A percentile compares a stretch with the other conserved stretches of the same genome.
Evolutionary conservation across 2,113 vertebrate genomes (phyloP).

Genomic region (Narcine bancroftii): DNA sequence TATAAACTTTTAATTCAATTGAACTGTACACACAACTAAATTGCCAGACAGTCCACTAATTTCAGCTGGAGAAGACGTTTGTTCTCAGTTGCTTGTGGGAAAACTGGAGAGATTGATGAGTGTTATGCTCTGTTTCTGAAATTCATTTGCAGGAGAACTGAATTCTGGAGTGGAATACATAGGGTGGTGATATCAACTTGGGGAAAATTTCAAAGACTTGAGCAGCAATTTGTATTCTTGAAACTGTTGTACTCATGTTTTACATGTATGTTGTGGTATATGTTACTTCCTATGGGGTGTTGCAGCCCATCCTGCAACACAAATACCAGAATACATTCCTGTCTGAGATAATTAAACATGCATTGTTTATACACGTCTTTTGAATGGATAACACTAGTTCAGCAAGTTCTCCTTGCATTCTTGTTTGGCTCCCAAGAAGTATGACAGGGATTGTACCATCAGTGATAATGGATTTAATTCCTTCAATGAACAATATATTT

Average conservation of each 20-base stretch:
- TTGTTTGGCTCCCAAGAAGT: too few species aligned
- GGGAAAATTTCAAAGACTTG: too few species aligned
- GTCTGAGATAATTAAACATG: background rate
- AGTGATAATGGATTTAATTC: too few species aligned
- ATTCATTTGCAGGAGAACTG: too few species aligned
- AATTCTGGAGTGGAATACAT: too few species aligned
- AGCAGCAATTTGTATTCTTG: background rate
- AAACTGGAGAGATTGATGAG: too few species aligned
- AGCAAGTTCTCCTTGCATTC: too few species aligned
- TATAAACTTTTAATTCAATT: background rate
- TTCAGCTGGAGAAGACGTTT: background rate
- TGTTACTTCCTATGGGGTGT: background rate
- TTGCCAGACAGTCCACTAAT: background rate
- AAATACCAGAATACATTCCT: background rate
- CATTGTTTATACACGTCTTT: background rate
- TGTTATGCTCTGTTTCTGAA: too few species aligned
- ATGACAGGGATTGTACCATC: too few species aligned
- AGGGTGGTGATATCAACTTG: too few species aligned
- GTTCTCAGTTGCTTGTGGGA: too few species aligned
- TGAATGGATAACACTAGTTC: background rate
- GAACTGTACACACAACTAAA: background rate
- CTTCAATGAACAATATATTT: too few species aligned
- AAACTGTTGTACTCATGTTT: background rate
- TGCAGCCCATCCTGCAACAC: background rate
- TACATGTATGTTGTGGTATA: background rate